phyloP scores from a whole-genome alignment of 1,140 invertebrate species.

The Sesamia nonagrioides region DNA sequence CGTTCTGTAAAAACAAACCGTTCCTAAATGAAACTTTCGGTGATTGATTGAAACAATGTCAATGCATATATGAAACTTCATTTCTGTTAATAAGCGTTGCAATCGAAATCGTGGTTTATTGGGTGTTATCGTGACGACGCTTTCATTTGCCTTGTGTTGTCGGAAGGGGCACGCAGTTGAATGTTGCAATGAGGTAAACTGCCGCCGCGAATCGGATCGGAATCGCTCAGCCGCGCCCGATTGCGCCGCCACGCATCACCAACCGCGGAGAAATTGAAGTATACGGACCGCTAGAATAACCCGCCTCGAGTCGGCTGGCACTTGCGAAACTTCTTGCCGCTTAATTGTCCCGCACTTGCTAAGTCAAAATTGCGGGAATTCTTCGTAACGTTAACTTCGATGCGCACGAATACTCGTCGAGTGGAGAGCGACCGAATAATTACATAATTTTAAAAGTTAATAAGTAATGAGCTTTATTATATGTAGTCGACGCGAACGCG shows the following conservation, averaged over 20 bases:
- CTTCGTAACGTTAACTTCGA: conserved; percentile 64
- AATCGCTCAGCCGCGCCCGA: conserved; percentile 82
- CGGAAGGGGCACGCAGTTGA: conserved; percentile 70
- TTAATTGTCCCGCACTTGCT: conserved; percentile 69
- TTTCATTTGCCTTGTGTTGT: conserved; percentile 67
- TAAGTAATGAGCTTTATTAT: conserved; percentile 52
- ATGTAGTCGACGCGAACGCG: conserved; percentile 40
- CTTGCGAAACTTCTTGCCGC: conserved; percentile 79
- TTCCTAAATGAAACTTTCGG: background rate
- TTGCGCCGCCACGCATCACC: conserved; percentile 81
- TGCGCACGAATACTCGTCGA: conserved; percentile 62
- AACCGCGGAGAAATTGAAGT: conserved; percentile 83
- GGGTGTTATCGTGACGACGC: conserved; percentile 62
- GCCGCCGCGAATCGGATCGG: conserved; percentile 80
- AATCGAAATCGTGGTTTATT: conserved; percentile 49
- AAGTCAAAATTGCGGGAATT: conserved; percentile 64
- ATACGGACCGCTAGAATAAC: conserved; percentile 70
- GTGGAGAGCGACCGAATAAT: conserved; percentile 53
- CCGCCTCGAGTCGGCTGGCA: conserved; percentile 57
- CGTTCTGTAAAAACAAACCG: background rate
- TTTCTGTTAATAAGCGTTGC: conserved; percentile 41
- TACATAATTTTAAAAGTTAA: conserved; percentile 58
- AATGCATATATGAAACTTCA: conserved; percentile 25
- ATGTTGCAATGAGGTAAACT: conserved; percentile 75
- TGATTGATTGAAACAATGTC: background rate